phyloP scores from a whole-genome alignment of 2,797 vertebrate species.

The Phataginus tricuspis region DNA sequence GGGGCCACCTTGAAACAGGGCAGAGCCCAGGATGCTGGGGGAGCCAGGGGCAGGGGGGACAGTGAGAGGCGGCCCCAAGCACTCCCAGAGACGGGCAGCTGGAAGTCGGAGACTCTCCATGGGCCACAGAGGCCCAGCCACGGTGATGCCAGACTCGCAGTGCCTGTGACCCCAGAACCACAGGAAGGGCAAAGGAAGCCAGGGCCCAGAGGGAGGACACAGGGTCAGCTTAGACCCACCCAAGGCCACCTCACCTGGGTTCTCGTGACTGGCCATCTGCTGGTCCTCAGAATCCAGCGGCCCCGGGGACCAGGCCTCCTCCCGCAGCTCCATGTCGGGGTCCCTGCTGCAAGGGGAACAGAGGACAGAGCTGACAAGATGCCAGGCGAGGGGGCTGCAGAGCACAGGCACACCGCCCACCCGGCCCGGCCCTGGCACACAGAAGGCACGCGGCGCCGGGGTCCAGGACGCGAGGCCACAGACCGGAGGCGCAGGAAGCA shows the following conservation, averaged over 20 bases:
- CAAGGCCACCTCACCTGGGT: constrained; percentile 81
- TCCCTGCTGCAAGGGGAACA: background rate
- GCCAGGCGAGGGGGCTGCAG: background rate
- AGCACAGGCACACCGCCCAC: accelerated
- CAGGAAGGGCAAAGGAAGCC: accelerated
- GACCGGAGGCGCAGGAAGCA: background rate
- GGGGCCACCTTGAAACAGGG: background rate
- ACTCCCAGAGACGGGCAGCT: no score
- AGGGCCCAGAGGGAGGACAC: background rate
- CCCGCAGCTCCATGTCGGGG: constrained; percentile 83
- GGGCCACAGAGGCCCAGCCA: no score
- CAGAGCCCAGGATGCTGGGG: background rate
- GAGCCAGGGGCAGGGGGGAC: no score
- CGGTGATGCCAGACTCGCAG: background rate
- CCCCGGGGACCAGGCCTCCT: constrained; percentile 84
- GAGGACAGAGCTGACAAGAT: background rate
- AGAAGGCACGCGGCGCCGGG: accelerated
- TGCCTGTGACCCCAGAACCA: background rate
- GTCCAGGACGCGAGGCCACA: no score
- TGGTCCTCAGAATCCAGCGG: constrained; percentile 84
- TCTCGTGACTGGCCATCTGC: constrained; percentile 82
- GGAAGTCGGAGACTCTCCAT: background rate
- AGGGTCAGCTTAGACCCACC: background rate
- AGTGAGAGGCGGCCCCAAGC: no score
- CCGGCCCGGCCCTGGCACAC: accelerated